These are phyloP conservation scores for Babylonia areolata DNA, from an alignment of 1,140 invertebrate species.

Conservation along the genomic window DNA sequence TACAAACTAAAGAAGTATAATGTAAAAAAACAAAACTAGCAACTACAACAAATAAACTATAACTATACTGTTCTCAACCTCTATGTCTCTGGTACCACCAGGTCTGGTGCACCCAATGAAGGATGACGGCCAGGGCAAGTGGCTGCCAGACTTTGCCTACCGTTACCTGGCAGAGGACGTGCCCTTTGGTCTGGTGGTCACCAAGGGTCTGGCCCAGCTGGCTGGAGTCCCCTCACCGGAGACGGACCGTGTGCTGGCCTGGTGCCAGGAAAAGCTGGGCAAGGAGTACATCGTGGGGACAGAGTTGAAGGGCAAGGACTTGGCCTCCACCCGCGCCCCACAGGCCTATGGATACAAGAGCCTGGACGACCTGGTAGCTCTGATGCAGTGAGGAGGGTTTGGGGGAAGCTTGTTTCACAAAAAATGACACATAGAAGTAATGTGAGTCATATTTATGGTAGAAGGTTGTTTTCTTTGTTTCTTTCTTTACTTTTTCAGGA, in stretches of 20 bases:
- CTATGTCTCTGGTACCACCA: background rate
- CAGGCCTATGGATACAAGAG: slow-evolving; percentile 63
- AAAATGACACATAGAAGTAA: no score
- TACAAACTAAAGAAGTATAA: no score
- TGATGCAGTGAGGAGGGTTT: slow-evolving; percentile 15
- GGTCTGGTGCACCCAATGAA: slow-evolving; percentile 59
- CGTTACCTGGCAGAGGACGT: slow-evolving; percentile 62
- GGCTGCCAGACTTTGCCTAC: slow-evolving; percentile 61
- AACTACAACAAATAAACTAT: no score
- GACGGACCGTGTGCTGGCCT: slow-evolving; percentile 60
- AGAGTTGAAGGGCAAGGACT: slow-evolving; percentile 62
- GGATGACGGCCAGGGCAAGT: slow-evolving; percentile 47
- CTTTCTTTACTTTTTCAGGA: no score
- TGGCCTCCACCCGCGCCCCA: slow-evolving; percentile 59
- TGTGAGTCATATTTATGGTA: no score
- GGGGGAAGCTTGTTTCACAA: no score
- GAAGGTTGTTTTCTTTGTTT: no score
- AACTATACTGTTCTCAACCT: background rate
- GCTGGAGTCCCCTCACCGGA: slow-evolving; percentile 52
- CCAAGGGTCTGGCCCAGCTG: slow-evolving; percentile 61
- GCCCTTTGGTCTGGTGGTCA: slow-evolving; percentile 62
- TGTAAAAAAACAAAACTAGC: no score
- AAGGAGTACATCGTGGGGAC: slow-evolving; percentile 66
- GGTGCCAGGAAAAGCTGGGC: slow-evolving; percentile 66
- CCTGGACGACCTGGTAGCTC: slow-evolving; percentile 49